Percentiles rank a stretch among this genome's conserved stretches.
phyloP scores from a whole-genome alignment of 2,113 vertebrate genomes.

The Antechinus flavipes region DNA sequence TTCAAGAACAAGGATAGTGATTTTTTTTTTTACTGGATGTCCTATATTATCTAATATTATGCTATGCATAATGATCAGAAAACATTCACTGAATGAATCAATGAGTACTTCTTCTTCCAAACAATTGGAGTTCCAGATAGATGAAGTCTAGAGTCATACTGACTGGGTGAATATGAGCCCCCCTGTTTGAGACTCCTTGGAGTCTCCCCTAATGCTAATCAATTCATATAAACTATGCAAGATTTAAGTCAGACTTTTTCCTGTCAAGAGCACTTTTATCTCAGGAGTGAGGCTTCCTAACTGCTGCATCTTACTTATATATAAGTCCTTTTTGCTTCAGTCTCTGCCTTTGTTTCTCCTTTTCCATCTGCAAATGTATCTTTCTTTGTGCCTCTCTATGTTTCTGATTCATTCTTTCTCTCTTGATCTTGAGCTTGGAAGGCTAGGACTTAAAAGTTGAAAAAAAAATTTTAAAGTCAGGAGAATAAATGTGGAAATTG shows the following conservation, averaged over 20 bases:
- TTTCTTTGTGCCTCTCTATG: background rate
- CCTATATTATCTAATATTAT: no score
- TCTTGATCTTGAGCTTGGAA: background rate
- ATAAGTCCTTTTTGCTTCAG: background rate
- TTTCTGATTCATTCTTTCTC: background rate
- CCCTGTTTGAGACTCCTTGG: background rate
- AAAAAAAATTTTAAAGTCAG: background rate
- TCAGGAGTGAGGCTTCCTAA: constrained; percentile 32
- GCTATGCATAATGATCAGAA: background rate
- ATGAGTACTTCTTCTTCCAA: background rate
- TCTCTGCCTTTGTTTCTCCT: background rate
- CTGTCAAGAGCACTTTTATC: background rate
- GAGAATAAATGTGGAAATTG: background rate
- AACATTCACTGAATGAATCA: background rate
- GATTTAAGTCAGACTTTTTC: background rate
- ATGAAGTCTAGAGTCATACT: background rate
- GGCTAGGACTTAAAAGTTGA: constrained; percentile 41
- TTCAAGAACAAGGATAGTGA: background rate
- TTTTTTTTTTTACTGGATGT: background rate
- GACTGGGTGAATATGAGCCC: background rate
- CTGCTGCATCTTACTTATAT: background rate
- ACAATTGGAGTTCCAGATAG: background rate
- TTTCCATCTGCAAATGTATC: background rate
- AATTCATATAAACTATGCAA: background rate
- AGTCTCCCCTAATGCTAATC: background rate